Evolutionary conservation across 2,888 invertebrate genomes (phyloP).

Genomic region (Drosophila eohydei): DNA sequence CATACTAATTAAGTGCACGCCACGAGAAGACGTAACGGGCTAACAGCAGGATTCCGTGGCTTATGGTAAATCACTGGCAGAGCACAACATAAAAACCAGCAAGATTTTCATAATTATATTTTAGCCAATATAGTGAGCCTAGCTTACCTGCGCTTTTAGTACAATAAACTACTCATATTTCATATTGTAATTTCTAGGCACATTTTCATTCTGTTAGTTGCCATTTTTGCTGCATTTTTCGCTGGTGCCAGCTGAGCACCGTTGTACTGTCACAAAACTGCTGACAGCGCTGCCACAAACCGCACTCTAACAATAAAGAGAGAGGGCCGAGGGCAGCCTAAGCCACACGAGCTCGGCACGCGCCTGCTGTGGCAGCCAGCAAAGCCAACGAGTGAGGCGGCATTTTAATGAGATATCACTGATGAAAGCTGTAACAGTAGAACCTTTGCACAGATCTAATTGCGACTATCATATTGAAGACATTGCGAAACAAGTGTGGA

Average conservation of each 20-base stretch:
- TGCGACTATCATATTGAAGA: conserved; percentile 19
- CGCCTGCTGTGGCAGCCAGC: conserved; percentile 40
- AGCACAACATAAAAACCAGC: conserved; percentile 30
- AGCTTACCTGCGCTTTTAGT: conserved; percentile 1
- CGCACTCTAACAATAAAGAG: conserved; percentile 9
- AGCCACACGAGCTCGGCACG: conserved; percentile 38
- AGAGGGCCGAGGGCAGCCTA: conserved; percentile 10
- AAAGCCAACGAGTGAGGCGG: conserved; percentile 49
- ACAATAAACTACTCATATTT: conserved; percentile 18
- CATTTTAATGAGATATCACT: conserved; percentile 75
- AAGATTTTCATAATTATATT: conserved; percentile 64
- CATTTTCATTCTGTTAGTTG: conserved; percentile 64
- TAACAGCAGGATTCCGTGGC: conserved; percentile 35
- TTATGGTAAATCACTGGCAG: conserved; percentile 59
- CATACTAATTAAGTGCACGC: conserved; percentile 78
- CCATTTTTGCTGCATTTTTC: conserved; percentile 22
- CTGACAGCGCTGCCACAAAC: conserved; percentile 58
- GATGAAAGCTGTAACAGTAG: conserved; percentile 37
- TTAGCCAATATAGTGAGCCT: conserved; percentile 36
- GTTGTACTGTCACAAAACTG: conserved; percentile 48
- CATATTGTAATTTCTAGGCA: conserved; percentile 62
- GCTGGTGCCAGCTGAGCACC: conserved; percentile 48
- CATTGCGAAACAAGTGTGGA: not conserved
- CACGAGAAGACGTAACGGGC: conserved; percentile 39
- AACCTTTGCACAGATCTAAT: conserved; percentile 41